Evolutionary conservation across 1,140 invertebrate genomes (phyloP).

Genomic region (Steinernema feltiae): DNA sequence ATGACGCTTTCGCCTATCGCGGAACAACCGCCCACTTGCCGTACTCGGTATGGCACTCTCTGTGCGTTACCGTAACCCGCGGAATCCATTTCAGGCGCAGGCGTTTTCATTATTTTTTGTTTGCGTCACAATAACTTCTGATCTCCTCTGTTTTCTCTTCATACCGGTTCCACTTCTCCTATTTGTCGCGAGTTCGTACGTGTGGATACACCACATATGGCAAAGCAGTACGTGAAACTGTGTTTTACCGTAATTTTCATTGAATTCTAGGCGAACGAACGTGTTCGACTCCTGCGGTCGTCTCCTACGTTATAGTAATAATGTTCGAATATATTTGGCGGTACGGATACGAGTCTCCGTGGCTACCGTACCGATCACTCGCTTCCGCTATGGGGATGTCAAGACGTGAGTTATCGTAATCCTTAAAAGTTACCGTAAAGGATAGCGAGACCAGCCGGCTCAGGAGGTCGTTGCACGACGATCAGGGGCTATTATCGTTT

Average conservation of each 20-base stretch:
- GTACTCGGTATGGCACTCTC: not conserved
- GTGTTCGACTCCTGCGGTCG: slow-evolving; percentile 3
- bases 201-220: slow-evolving; percentile 11
- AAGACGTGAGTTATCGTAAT: not conserved
- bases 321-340: slow-evolving; percentile 1
- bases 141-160: slow-evolving; percentile 10
- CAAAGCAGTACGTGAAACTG: not conserved
- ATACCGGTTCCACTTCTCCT: slow-evolving; percentile 8
- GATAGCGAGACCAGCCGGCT: too few relatives aligned
- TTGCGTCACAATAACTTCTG: slow-evolving; percentile 11
- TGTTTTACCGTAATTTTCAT: not conserved
- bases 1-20: not conserved
- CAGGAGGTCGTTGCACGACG: too few relatives aligned
- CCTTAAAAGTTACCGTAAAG: too few relatives aligned
- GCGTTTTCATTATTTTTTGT: slow-evolving; percentile 10
- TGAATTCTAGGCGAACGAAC: not conserved
- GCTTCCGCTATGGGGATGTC: not conserved
- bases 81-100: not conserved
- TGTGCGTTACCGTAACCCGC: too few relatives aligned
- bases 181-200: slow-evolving; percentile 6
- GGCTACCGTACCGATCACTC: slow-evolving; percentile 3
- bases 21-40: slow-evolving; percentile 4
- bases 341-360: slow-evolving; percentile 4
- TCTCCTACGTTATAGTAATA: slow-evolving; percentile 1
- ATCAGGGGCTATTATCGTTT: not conserved